Conservation (phyloP, 1,140 invertebrate genomes). For the Notospermus geniculatus region DNA sequence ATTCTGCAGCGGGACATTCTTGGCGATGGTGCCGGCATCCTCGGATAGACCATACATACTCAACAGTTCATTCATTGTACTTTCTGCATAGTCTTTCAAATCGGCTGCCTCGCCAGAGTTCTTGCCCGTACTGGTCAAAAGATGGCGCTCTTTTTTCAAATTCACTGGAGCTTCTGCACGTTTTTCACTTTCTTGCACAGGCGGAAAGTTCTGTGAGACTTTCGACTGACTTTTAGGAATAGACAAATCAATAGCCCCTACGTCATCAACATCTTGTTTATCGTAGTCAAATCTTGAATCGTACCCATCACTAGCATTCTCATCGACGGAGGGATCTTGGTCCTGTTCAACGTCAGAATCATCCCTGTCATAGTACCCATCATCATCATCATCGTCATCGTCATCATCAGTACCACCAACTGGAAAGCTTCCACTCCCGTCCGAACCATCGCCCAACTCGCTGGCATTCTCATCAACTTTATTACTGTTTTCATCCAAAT, state of each 20-base stretch:
- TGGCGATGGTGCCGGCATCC: conserved; percentile 56
- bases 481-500: conserved; percentile 19
- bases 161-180: too few species aligned
- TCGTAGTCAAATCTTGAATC: too few species aligned
- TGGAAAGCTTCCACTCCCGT: not conserved
- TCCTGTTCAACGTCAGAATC: conserved; percentile 1
- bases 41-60: conserved; percentile 68
- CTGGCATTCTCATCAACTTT: conserved; percentile 10
- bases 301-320: too few species aligned
- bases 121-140: not conserved
- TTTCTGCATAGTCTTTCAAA: conserved; percentile 71
- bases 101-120: conserved; percentile 47
- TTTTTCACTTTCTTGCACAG: too few species aligned
- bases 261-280: too few species aligned
- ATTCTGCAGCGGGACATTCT: conserved; percentile 56
- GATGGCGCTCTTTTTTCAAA: not conserved
- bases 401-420: not conserved
- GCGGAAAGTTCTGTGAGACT: too few species aligned
- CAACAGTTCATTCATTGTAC: conserved; percentile 72
- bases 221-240: too few species aligned
- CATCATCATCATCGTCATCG: conserved; percentile 1
- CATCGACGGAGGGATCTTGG: too few species aligned
- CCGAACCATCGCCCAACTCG: not conserved
- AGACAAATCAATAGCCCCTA: too few species aligned
- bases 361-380: not conserved